Base-by-base conservation (phyloP, 2,113 vertebrate species). In the Solea senegalensis region DNA sequence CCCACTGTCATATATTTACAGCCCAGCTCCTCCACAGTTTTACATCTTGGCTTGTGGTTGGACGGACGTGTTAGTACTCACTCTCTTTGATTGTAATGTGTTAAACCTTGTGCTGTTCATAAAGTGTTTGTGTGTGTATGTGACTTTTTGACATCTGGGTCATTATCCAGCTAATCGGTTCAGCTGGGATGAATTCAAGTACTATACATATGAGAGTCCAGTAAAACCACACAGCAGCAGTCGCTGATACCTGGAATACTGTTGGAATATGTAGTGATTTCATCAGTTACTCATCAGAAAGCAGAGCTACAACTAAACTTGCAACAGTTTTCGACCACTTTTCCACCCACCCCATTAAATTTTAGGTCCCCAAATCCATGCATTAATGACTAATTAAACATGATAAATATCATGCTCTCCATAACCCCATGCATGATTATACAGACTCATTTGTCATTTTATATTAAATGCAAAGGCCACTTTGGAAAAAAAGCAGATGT, bases 101-200 rank as follows among this genome's bases (percentile, higher is more conserved):
- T 80, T 52, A 61, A 73, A 49, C 21, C 60, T 7, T 63, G 46
- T 65, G 9, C 43, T 59, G 48, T 57, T 58, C 62, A 44, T 62
- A 49, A 51, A 12, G 43, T 61, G 43, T 48, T 54, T 59, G 13
- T 43, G 52, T 13, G 9, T 64, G 53, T 27, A 15, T 66, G 15
- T 80, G 40, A 34, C 34, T 34, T 34, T 81, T 63, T 72, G 76
- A 72, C 26, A 54, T 79, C 39, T 61, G 67, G 75, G 72, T 91
- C 82, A 83, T 90, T 89, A 85, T 71, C 61, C 49, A 69, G 58
- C 59, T 85, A 90, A 89, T 89, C 50, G 15, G 51, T 65, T 72
- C 88, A 90, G 76, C 78, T 89, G 83, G 66, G 13, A 81, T 84
- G 75, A 86, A 91, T 90, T 88, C 86, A 8, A 80, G 74, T 27